Conservation (phyloP, 2,113 vertebrate genomes). For the Todiramphus chloris region DNA sequence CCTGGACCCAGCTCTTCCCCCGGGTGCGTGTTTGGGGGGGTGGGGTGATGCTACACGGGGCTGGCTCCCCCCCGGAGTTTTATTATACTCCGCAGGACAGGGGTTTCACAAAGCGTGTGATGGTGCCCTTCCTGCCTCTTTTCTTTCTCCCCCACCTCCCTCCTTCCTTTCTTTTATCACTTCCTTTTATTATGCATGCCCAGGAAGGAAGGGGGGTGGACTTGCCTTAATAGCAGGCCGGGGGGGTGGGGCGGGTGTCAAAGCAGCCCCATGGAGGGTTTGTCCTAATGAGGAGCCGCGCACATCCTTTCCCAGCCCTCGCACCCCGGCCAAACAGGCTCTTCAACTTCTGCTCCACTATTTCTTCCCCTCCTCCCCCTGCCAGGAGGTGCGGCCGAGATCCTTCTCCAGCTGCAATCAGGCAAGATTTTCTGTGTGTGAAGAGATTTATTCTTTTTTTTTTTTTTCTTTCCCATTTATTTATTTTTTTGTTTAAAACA, state of each 20-base stretch:
- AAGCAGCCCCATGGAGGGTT: neutral
- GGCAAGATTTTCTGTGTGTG: slow-evolving; percentile 30
- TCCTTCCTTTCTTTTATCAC: slow-evolving; percentile 54
- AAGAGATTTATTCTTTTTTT: neutral
- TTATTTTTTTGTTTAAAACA: neutral
- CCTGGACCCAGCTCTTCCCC: too few species aligned
- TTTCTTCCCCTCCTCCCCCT: neutral
- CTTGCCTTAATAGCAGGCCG: neutral
- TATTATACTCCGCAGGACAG: neutral
- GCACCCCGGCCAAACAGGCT: slow-evolving; percentile 35
- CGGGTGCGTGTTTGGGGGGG: neutral
- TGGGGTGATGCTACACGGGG: neutral
- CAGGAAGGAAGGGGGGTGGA: slow-evolving; percentile 27
- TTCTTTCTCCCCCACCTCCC: slow-evolving; percentile 39
- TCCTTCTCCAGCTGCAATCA: slow-evolving; percentile 1
- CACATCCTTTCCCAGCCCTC: neutral
- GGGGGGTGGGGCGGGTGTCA: neutral
- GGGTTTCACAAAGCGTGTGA: slow-evolving; percentile 23
- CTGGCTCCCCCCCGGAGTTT: neutral
- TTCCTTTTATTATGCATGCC: slow-evolving; percentile 51
- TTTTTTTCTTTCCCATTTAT: too few species aligned
- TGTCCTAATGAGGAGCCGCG: neutral
- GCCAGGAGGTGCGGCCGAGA: slow-evolving; percentile 35
- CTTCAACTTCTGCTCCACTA: slow-evolving; percentile 52
- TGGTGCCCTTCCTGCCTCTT: slow-evolving; percentile 44